Base-by-base conservation (phyloP, 1,140 invertebrate species). In the Eueides isabella region DNA sequence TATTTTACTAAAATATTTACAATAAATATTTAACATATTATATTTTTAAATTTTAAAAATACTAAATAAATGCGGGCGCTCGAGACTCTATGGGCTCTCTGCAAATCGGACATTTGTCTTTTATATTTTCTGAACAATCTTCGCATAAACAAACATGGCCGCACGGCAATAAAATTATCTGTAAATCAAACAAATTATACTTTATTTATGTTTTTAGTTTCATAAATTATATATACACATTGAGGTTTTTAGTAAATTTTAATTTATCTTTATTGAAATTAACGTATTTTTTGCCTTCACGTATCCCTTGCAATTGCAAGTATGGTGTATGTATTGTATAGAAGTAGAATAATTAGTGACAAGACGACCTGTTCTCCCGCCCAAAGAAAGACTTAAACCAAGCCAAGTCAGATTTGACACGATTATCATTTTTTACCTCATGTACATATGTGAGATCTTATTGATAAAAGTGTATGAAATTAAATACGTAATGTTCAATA, bases 81-180 rank as follows among this genome's bases (percentile, higher is more conserved):
- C 95, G 96, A 23, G 95, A 94, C 19, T 92, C 89, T 77, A 97
- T 97, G 23, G 83, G 76, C 71, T 94, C 89, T 71, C 96, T 93
- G 85, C 97, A 98, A 38, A 97, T 93, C 5, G 97, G 97, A 84
- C 97, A 98, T 44, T 87, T 86, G 65, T 94, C 89, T 16, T 86
- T 92, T 66, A 97, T 96, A 80, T 95, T 94, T 67, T 95, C 94
- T 2, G 96, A 95, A 85, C 97, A 98, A 86, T 97, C 96, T 91
- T 97, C 97, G 83, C 97, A 98, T 38, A 97, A 87, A 76, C 96
- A 97, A 0, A 97, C 96, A 86, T 98, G 97, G 0, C 97, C 97
- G 88, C 97, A 98, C 1, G 96, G 96, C 69, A 97, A 86, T 41
- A 97, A 83, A 81, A 98, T 97, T 23, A 97, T 95, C 95, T 96